A percentile compares a stretch with the other conserved stretches of the same genome.
Evolutionary conservation across 2,888 invertebrate species (phyloP).

Genomic region (Trilocha varians): DNA sequence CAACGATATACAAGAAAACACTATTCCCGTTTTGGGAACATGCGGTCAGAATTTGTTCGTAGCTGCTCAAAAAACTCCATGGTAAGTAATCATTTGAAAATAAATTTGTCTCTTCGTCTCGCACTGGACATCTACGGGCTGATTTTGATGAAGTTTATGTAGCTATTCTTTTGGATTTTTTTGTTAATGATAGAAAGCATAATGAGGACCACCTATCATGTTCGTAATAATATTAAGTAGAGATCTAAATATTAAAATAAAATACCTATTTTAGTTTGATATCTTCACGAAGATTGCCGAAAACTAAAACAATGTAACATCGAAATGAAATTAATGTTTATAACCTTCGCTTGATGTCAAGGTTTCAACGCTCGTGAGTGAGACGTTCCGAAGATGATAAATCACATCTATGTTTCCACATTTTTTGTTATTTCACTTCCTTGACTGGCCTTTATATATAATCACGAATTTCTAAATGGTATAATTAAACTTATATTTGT

Average conservation of each 20-base stretch:
- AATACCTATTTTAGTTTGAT: no score
- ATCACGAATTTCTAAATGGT: neutral
- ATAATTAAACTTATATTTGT: no score
- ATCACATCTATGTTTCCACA: constrained; percentile 22
- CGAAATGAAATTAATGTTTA: constrained; percentile 5
- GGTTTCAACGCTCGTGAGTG: constrained; percentile 18
- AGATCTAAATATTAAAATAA: no score
- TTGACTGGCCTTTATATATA: constrained; percentile 8
- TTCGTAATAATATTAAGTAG: no score
- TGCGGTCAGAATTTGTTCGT: constrained; percentile 90
- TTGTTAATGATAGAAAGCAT: no score
- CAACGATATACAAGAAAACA: constrained; percentile 77
- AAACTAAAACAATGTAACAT: no score
- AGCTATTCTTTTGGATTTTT: neutral
- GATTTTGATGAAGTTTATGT: no score
- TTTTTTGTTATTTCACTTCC: constrained; percentile 35
- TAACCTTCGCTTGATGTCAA: constrained; percentile 12
- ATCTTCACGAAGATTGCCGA: no score
- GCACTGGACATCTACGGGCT: no score
- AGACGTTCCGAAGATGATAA: constrained; percentile 24
- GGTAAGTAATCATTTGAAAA: constrained; percentile 40
- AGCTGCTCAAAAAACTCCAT: constrained; percentile 84
- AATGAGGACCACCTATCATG: no score
- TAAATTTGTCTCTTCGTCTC: neutral
- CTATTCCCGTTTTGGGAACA: constrained; percentile 77